Evolutionary conservation across 2,888 invertebrate genomes (phyloP), one percentile per base, ranked within the genome.

Genomic region (Catocala fraxini): DNA sequence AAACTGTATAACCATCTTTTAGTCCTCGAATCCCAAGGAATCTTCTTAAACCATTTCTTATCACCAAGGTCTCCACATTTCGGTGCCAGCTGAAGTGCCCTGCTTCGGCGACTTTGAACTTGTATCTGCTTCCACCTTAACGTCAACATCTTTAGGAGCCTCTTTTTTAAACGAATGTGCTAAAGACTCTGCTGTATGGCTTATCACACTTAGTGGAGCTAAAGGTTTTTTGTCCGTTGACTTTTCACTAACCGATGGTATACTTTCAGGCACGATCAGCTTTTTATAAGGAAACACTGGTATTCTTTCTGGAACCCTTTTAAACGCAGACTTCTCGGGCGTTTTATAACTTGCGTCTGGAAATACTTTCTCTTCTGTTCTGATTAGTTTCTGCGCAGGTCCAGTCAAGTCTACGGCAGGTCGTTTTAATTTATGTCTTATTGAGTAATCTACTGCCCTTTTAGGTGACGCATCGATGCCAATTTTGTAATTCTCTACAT

Each of bases 41-140:
- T 7, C 6, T 39, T 39, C 1, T 39, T 9, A 39, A 39, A 39
- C 9, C 7, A 39, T 39, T 39, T n/a, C 7, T 13, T 43, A 56
- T 86, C 79, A 92, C 93, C 93, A 94, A 9, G 94, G 94, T 43
- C 94, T 81, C 94, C 94, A 94, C 92, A 94, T 90, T 63, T 92
- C 93, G 0, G 86, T 70, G 64, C 84, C 87, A 6, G 78, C 82
- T 0, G 91, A 89, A 1, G 89, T 73, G 1, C 92, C 89, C 65
- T 91, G 93, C 49, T 82, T 82, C 0, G 93, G 90, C 3, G 92
- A 89, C 35, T 82, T 88, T 0, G 92, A 84, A 63, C 88, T 88
- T 0, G 85, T 84, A 33, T 89, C 89, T 0, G 84, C 85, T 68
- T 90, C 90, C 2, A 66, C 69, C 43, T 83, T 84, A 0, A 57